Evolutionary conservation across 2,888 invertebrate species (phyloP), one percentile per base, ranked within the genome.

Genomic region (Lagria hirta): DNA sequence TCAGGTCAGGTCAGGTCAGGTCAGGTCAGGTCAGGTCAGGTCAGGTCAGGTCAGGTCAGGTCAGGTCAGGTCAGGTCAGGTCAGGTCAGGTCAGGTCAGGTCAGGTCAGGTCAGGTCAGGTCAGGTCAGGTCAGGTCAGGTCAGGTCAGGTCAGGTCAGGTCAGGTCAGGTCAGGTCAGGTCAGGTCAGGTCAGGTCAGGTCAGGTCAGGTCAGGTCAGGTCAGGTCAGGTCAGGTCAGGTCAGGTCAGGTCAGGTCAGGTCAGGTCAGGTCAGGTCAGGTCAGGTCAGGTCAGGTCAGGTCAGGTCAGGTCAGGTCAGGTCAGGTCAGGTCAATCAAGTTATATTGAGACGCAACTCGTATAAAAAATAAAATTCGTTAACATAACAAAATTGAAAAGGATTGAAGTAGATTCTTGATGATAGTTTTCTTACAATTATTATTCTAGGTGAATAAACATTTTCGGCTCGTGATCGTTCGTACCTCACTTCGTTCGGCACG

Each of bases 181-280:
- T 18, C 20, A 18, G 20, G 20, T 18, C 20, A 18, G 20, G 20
- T 18, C 20, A 18, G 20, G 20, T 18, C 20, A 18, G 20, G 20
- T 18, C 20, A 18, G 20, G 20, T 18, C 20, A 18, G 20, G 20
- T 18, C 20, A 18, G 20, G 20, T 18, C 20, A 18, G 20, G 20
- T 18, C 29, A 29, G 29, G 29, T 29, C 29, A 29, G 29, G 29
- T 29, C 29, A 29, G 29, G 29, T 29, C 29, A 29, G 29, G 29
- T 29, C 29, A 29, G 29, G 29, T 29, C 29, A 29, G 29, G 29
- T 29, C 29, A 29, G 29, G 29, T 29, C 29, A 29, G 29, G 29
- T 29, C 29, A 29, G 24, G 24, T 24, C 24, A 24, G 24, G 24
- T 24, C 24, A 24, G 24, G 24, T 24, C 24, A 29, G 29, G 29